A percentile compares a stretch with the other conserved stretches of the same genome.
phyloP scores from a whole-genome alignment of 2,797 vertebrate species.

The Tokudaia muenninki region DNA sequence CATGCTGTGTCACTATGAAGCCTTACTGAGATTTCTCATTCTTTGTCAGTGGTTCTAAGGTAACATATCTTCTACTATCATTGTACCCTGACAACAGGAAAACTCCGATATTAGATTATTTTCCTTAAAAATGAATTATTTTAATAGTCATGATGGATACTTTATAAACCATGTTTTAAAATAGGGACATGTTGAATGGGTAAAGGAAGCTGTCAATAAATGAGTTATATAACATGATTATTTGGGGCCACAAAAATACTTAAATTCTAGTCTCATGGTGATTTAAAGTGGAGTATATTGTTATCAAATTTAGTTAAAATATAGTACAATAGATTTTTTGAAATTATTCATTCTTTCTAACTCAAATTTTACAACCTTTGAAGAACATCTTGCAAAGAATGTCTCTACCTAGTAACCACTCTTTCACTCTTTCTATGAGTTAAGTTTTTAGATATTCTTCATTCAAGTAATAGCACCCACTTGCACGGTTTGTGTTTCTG shows the following conservation, averaged over 20 bases:
- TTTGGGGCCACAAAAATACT: background rate
- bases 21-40: background rate
- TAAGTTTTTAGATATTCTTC: background rate
- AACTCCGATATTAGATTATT: background rate
- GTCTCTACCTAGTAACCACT: background rate
- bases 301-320: background rate
- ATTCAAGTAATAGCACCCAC: background rate
- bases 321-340: background rate
- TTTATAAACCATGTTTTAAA: background rate
- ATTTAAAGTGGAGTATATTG: background rate
- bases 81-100: background rate
- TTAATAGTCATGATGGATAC: background rate
- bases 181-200: background rate
- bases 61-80: background rate
- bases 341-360: background rate
- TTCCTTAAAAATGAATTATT: background rate
- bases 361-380: background rate
- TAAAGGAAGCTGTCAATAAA: background rate
- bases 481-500: background rate
- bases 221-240: background rate
- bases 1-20: background rate
- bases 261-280: background rate
- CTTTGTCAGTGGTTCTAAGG: background rate
- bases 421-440: background rate
- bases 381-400: background rate